Evolutionary conservation across 2,888 invertebrate species (phyloP), one percentile per base, ranked within the genome.

Genomic region (Eupithecia exiguata): DNA sequence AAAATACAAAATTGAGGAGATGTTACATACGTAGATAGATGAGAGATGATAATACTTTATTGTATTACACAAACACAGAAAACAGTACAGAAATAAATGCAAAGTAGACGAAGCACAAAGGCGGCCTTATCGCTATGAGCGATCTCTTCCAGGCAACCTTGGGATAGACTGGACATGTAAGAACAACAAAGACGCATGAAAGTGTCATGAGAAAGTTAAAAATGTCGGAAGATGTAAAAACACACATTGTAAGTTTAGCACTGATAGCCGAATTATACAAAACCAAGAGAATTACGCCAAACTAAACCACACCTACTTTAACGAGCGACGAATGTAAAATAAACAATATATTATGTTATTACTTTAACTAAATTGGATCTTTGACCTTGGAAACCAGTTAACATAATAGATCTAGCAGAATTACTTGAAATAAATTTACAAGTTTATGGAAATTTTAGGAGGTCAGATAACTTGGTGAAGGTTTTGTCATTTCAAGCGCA

Each of bases 321-420:
- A 65, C 40, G 38, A 69, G 58, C 38, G 58, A 40, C 16, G 46
- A 69, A 66, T 67, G 43, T 46, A 25, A 58, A 66, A 36, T 67
- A 74, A 69, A 69, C 67, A 72, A 69, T n/a, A 53, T 58, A 72
- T 70, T 72, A 72, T 72, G 70, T 70, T 67, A 38, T 62, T 25
- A 25, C 4, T 12, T 16, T 9, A 6, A 25, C 66, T 65, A 35
- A 61, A 67, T 21, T 35, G 66, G 30, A 40, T 71, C 58, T 63
- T 58, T 70, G 75, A 72, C 75, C 75, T 75, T 75, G 70, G 10
- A 70, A 65, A 72, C 72, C 70, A 61, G 75, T 72, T 70, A 40
- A 14, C 4, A 49, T 10, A 58, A 66, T 67, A 75, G 38, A 58
- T 68, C 6, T 35, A 69, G 58, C 36, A 5, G 38, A 62, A 67